Percentiles rank a stretch among this genome's conserved stretches.
phyloP scores from a whole-genome alignment of 2,888 invertebrate species.

The Eubasilissa splendida region DNA sequence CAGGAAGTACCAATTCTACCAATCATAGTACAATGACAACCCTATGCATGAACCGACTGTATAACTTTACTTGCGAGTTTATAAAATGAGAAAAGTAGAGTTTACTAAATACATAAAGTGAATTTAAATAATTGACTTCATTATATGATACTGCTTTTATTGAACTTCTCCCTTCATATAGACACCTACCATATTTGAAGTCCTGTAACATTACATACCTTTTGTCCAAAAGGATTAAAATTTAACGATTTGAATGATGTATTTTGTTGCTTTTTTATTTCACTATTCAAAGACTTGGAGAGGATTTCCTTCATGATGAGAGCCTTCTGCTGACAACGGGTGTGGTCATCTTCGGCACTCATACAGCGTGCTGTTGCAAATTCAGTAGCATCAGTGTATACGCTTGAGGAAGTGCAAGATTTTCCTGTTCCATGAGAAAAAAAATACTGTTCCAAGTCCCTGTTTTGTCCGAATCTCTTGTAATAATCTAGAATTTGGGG shows the following conservation, averaged over 20 bases:
- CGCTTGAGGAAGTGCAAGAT: not conserved
- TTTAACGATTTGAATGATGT: conserved; percentile 7
- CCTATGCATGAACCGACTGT: too few species aligned
- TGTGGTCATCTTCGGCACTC: conserved; percentile 16
- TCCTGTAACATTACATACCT: not conserved
- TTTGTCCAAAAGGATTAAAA: conserved; percentile 8
- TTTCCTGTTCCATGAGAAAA: conserved; percentile 60
- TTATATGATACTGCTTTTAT: too few species aligned
- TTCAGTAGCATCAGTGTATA: conserved; percentile 23
- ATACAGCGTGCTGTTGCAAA: conserved; percentile 32
- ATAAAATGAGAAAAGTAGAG: too few species aligned
- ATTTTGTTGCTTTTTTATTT: conserved; percentile 1
- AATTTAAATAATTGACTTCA: too few species aligned
- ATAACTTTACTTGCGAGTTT: too few species aligned
- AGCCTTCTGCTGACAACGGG: conserved; percentile 20
- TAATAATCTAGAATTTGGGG: conserved; percentile 77
- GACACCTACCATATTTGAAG: too few species aligned
- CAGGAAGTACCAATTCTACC: too few species aligned
- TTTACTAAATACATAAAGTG: too few species aligned
- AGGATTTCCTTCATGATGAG: not conserved
- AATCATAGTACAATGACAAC: too few species aligned
- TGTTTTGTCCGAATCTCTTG: conserved; percentile 77
- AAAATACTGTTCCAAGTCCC: conserved; percentile 80
- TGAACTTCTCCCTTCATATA: too few species aligned
- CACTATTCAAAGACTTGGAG: conserved; percentile 14